Conservation (phyloP, 2,888 invertebrate species). For the Drosophila lutescens region DNA sequence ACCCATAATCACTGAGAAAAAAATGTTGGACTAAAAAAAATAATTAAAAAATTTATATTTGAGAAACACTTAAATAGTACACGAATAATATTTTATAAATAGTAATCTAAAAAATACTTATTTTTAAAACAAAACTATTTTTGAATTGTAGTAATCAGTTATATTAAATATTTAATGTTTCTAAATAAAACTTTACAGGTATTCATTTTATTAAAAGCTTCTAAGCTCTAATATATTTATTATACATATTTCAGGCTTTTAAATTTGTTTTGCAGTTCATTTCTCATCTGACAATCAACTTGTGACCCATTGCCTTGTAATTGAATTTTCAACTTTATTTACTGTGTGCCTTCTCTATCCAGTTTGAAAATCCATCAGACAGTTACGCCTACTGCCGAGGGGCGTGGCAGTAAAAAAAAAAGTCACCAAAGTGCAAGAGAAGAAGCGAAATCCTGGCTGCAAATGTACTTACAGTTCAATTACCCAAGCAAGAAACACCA, state of each 20-base stretch:
- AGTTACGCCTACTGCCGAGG: conserved; percentile 18
- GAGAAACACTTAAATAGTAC: no score
- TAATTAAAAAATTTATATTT: no score
- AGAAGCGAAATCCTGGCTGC: conserved; percentile 27
- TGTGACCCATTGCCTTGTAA: conserved; percentile 74
- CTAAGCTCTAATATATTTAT: not conserved
- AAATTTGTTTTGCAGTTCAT: conserved; percentile 17
- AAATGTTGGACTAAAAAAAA: not conserved
- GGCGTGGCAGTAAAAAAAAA: conserved; percentile 33
- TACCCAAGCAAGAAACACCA: conserved; percentile 51
- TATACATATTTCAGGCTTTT: not conserved
- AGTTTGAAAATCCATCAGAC: conserved; percentile 18
- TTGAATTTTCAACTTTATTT: conserved; percentile 79
- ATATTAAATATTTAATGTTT: no score
- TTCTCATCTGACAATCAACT: conserved; percentile 63
- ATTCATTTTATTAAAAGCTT: no score
- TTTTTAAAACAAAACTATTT: no score
- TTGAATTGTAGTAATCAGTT: no score
- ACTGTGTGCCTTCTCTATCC: conserved; percentile 62
- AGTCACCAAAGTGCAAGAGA: not conserved
- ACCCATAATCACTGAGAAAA: conserved; percentile 1
- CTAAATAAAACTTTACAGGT: no score
- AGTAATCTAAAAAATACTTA: no score
- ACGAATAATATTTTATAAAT: no score
- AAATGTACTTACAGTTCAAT: conserved; percentile 73